Conservation (phyloP, 2,113 vertebrate species). For the Miniopterus natalensis region DNA sequence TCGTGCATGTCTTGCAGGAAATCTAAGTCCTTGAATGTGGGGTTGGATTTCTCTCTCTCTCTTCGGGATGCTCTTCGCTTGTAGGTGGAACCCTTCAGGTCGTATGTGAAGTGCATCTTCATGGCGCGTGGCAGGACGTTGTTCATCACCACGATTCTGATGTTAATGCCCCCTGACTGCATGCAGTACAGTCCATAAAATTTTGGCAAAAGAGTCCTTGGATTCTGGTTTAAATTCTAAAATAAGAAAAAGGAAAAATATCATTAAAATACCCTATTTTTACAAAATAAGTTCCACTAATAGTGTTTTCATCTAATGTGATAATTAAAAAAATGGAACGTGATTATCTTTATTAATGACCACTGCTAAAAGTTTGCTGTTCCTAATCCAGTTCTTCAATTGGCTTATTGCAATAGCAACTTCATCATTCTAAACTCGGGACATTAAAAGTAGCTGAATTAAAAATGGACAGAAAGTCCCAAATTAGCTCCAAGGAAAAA, state of each 20-base stretch:
- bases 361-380: neutral
- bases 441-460: neutral
- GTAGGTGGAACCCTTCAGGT: slow-evolving; percentile 97
- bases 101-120: slow-evolving; percentile 96
- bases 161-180: slow-evolving; percentile 93
- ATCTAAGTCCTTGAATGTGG: slow-evolving; percentile 98
- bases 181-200: slow-evolving; percentile 98
- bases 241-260: slow-evolving; percentile 66
- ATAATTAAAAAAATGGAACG: neutral
- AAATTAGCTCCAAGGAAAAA: slow-evolving; percentile 48
- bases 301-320: neutral
- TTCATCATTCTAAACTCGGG: neutral
- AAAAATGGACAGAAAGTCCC: neutral
- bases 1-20: slow-evolving; percentile 98
- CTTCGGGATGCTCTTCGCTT: slow-evolving; percentile 95
- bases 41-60: slow-evolving; percentile 92
- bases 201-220: slow-evolving; percentile 96
- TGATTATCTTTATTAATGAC: neutral
- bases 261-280: neutral
- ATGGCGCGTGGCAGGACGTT: slow-evolving; percentile 95
- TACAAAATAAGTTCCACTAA: neutral
- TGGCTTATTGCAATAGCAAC: neutral
- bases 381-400: neutral
- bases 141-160: slow-evolving; percentile 98
- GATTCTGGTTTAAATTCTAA: slow-evolving; percentile 98